Percentiles rank a stretch among this genome's conserved stretches.
Evolutionary conservation across 1,140 invertebrate species (phyloP).

Genomic region (Nephotettix cincticeps): DNA sequence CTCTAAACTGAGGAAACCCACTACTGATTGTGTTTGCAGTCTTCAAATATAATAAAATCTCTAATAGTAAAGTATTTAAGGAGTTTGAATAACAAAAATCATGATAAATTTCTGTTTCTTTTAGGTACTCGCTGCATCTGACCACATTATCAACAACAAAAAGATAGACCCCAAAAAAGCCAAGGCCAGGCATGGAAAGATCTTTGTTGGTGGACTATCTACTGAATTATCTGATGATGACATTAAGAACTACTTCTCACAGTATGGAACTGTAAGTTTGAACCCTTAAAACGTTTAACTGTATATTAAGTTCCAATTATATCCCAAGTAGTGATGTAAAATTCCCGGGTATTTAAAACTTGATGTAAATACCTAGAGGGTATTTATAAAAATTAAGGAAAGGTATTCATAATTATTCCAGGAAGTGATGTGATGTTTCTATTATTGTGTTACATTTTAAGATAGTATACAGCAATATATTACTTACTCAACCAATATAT

Average conservation of each 20-base stretch:
- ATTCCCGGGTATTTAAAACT: too few species aligned
- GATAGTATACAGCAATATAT: too few species aligned
- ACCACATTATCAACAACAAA: conserved; percentile 90
- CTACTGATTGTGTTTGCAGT: too few species aligned
- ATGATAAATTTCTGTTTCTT: conserved; percentile 41
- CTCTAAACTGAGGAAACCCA: neutral
- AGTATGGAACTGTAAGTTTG: conserved; percentile 82
- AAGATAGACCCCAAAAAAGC: conserved; percentile 95
- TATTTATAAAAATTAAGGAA: neutral
- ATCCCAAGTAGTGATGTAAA: too few species aligned
- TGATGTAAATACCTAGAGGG: too few species aligned
- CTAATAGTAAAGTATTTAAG: too few species aligned
- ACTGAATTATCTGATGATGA: conserved; percentile 89
- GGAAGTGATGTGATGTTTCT: too few species aligned
- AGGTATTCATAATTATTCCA: neutral
- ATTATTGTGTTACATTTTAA: too few species aligned
- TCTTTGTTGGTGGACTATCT: conserved; percentile 91
- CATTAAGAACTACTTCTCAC: conserved; percentile 86
- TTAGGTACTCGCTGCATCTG: conserved; percentile 71
- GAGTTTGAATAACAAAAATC: too few species aligned
- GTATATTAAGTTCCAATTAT: neutral
- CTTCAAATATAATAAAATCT: too few species aligned
- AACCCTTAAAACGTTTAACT: neutral
- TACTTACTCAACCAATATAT: too few species aligned
- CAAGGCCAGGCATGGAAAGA: conserved; percentile 89